Percentiles rank a stretch among this genome's conserved stretches.
Conservation (phyloP, 2,113 vertebrate species). For the Elgaria multicarinata region DNA sequence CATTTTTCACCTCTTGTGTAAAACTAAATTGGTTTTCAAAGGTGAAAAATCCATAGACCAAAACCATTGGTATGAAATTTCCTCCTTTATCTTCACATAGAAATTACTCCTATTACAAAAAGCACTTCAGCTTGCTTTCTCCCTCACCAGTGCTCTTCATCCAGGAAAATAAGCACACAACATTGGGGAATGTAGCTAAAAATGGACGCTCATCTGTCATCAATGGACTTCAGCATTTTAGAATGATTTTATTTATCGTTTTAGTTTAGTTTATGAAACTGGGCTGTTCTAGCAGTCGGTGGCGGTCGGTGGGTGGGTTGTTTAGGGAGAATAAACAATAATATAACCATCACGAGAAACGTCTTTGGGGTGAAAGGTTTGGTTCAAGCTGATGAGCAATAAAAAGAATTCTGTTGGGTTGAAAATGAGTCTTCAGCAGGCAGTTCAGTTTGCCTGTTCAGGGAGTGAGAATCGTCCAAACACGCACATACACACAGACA, state of each 20-base stretch:
- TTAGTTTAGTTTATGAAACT: not conserved
- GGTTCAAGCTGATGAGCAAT: constrained; percentile 28
- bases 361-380: constrained; percentile 26
- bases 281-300: not conserved
- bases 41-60: not conserved
- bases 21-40: not conserved
- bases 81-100: not conserved
- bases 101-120: not conserved
- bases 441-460: constrained; percentile 45
- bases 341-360: not conserved
- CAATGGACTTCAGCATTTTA: not conserved
- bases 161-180: not conserved
- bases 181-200: not conserved
- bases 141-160: not conserved
- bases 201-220: not conserved
- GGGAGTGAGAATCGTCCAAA: constrained; percentile 34
- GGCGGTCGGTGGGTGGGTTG: too few species aligned
- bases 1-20: constrained; percentile 33
- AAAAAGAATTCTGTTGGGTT: constrained; percentile 40
- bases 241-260: not conserved
- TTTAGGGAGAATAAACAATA: not conserved
- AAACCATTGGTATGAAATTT: not conserved
- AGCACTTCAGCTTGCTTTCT: not conserved
- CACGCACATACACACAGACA: not conserved
- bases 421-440: constrained; percentile 43